Base-by-base conservation (phyloP, 2,888 invertebrate genomes). In the Dolomedes plantarius region DNA sequence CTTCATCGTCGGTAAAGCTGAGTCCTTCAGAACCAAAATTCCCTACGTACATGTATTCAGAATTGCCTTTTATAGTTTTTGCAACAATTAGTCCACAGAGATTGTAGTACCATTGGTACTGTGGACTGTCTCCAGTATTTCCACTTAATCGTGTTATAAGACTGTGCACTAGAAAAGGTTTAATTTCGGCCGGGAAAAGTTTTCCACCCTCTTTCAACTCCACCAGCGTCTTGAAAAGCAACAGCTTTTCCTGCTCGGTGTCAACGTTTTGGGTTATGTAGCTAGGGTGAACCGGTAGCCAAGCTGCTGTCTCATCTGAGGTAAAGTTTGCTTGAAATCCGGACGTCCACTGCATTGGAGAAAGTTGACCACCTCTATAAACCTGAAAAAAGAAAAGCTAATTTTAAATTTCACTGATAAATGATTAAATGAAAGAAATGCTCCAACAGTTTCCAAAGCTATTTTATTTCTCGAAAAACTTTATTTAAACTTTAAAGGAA, bases 311-410 rank as follows among this genome's bases (percentile, higher is more conserved):
- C 23, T 92, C 92, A 19, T 92, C 90, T 39, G 92, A 91, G 0
- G 93, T 92, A 88, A 93, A 93, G 87, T 89, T 89, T 7, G 74
- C 81, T 31, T 83, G 64, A 89, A 16, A 91, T 89, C 36, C 39
- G 11, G 73, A 69, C 32, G 88, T 87, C 94, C 95, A 96, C 23
- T 93, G 92, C 95, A 96, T 96, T 36, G 94, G 94, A 0, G 94
- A 93, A 73, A 95, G 91, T 90, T 95, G 95, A 89, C 94, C 94
- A 16, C 95, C 91, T 90, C 94, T 93, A 16, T 89, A 88, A 6
- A 91, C 86, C 86, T 87, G 36, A 16, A 64, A 74, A 68, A 36
- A 28, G 19, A 50, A 56, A 56, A n/a, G n/a, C n/a, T n/a, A n/a
- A n/a, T n/a, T n/a, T n/a, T n/a, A n/a, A 28, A 28, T 28, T n/a